A percentile compares a stretch with the other conserved stretches of the same genome.
Conservation (phyloP, 2,113 vertebrate species). For the Globicephala melas region DNA sequence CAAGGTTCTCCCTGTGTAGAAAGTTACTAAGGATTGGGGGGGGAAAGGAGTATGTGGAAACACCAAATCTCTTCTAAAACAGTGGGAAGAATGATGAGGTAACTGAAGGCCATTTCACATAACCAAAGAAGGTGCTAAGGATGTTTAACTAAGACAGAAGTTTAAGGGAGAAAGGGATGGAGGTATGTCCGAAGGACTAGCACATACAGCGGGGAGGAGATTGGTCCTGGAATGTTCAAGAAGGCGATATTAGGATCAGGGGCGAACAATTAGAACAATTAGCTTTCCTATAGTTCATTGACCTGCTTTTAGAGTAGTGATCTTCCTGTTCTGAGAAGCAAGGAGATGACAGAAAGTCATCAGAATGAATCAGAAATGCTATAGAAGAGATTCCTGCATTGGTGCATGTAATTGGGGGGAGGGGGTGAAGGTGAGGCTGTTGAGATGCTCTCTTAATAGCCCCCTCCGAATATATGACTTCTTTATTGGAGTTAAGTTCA, state of each 20-base stretch:
- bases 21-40: not conserved
- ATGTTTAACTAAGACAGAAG: not conserved
- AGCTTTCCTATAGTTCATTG: not conserved
- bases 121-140: not conserved
- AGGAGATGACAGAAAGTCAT: not conserved
- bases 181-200: not conserved
- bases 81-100: not conserved
- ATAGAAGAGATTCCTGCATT: not conserved
- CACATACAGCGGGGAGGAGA: not conserved
- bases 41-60: not conserved
- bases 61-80: not conserved
- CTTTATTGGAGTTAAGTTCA: not conserved
- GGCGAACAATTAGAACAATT: not conserved
- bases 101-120: not conserved
- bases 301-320: not conserved
- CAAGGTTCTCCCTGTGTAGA: not conserved
- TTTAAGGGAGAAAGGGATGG: not conserved
- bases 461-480: not conserved
- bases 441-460: not conserved
- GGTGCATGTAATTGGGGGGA: not conserved
- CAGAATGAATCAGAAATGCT: not conserved
- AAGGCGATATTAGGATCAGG: not conserved
- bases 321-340: not conserved
- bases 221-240: not conserved
- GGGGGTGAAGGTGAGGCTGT: not conserved